Base-by-base conservation (phyloP, 2,113 vertebrate species). In the Vireo altiloquus region DNA sequence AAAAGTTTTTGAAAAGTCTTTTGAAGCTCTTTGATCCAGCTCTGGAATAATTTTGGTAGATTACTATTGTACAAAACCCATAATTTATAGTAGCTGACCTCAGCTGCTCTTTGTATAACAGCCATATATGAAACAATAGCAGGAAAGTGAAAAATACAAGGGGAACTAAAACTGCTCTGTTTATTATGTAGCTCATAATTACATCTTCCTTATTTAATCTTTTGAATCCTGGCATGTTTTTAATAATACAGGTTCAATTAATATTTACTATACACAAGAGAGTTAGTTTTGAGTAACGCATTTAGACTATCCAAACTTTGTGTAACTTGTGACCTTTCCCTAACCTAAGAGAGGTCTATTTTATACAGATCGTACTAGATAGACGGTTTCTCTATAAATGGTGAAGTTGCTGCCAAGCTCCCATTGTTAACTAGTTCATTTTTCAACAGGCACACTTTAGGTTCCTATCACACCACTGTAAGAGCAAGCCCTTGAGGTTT, bases 11-110 rank as follows among this genome's bases (percentile, higher is more conserved):
- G 64, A 91, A 76, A 97, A 93, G 90, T 82, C 75, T 96, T 98
- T 95, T 97, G 96, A 97, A 98, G 96, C 79, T 96, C 98, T 99
- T 99, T 99, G 98, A 99, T 99, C 98, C 96, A 40, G 88, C 92
- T 97, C 96, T 98, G 98, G 98, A 97, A 98, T 98, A 98, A 97
- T 98, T 94, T 95, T 96, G 95, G 98, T 98, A 98, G 97, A 98
- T 98, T 97, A 98, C 98, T 98, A 99, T 99, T 99, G 99, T 98
- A 98, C 46, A 37, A 97, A 98, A 96, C 97, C 89, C 95, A 47
- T 97, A 99, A 99, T 99, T 99, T 99, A 99, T 99, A 98, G 98
- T 95, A 97, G 98, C 96, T 99, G 98, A 99, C 98, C 98, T 98
- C 92, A 97, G 98, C 98, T 98, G 97, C 97, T 98, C 98, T 99